Percentiles rank a stretch among this genome's conserved stretches.
phyloP scores from a whole-genome alignment of 2,888 invertebrate genomes.

The Papilio elwesi region DNA sequence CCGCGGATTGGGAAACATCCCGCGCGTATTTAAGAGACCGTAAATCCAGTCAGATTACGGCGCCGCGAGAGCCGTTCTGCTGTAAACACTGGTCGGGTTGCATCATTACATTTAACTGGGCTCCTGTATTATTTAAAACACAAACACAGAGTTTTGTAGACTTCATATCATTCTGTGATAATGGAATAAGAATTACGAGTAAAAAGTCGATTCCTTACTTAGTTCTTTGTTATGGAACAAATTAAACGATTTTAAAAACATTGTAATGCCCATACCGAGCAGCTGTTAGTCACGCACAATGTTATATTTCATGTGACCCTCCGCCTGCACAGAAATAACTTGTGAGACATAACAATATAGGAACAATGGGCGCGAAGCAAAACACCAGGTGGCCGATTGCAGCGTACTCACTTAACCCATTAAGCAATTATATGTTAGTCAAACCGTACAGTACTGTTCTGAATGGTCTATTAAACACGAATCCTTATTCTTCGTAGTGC shows the following conservation, averaged over 20 bases:
- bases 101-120: neutral
- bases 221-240: neutral
- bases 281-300: neutral
- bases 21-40: neutral
- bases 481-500: neutral
- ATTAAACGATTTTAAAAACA: neutral
- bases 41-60: conserved; percentile 9
- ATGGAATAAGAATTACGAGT: too few relatives aligned
- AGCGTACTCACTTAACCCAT: conserved; percentile 38
- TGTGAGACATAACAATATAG: conserved; percentile 45
- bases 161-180: neutral
- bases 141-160: neutral
- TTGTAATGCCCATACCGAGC: neutral
- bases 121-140: neutral
- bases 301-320: neutral
- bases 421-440: conserved; percentile 42
- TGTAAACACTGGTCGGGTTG: neutral
- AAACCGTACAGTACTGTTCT: neutral
- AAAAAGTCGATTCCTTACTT: too few relatives aligned
- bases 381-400: conserved; percentile 44
- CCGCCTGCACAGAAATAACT: conserved; percentile 34
- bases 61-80: neutral
- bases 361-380: conserved; percentile 49
- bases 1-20: neutral
- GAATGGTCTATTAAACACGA: conserved; percentile 1